Evolutionary conservation across 2,113 vertebrate genomes (phyloP).

Genomic region (Cololabis saira): DNA sequence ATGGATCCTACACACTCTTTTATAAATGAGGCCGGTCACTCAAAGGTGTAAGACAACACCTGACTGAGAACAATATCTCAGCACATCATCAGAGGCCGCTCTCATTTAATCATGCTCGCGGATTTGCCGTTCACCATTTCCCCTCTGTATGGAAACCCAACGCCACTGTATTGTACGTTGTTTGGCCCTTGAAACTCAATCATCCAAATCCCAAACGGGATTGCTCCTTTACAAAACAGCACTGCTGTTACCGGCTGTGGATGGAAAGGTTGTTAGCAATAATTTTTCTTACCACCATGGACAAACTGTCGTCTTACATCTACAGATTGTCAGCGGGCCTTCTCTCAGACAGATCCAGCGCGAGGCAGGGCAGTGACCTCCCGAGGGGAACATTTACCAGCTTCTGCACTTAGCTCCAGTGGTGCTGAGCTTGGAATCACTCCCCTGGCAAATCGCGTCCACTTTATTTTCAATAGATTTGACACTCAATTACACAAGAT

Average conservation of each 20-base stretch:
- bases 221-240: slow-evolving; percentile 24
- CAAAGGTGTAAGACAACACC: slow-evolving; percentile 84
- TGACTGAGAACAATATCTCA: slow-evolving; percentile 82
- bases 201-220: slow-evolving; percentile 51
- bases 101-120: slow-evolving; percentile 69
- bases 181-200: slow-evolving; percentile 72
- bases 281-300: slow-evolving; percentile 30
- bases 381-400: slow-evolving; percentile 65
- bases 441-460: slow-evolving; percentile 54
- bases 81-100: slow-evolving; percentile 72
- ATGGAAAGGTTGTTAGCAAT: slow-evolving; percentile 55
- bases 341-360: slow-evolving; percentile 49
- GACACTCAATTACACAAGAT: slow-evolving; percentile 49
- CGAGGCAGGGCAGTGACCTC: slow-evolving; percentile 58
- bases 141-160: slow-evolving; percentile 63
- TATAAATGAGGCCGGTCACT: slow-evolving; percentile 83
- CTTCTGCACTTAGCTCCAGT: slow-evolving; percentile 57
- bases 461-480: slow-evolving; percentile 60
- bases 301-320: slow-evolving; percentile 51
- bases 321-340: slow-evolving; percentile 40
- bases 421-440: slow-evolving; percentile 64
- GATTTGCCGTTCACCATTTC: slow-evolving; percentile 62
- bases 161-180: slow-evolving; percentile 46
- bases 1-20: too few relatives aligned
- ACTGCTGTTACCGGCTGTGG: slow-evolving; percentile 1